These are phyloP conservation scores for Rousettus leschenaultii DNA, from an alignment of 2,113 vertebrate genomes.

Conservation along the genomic window DNA sequence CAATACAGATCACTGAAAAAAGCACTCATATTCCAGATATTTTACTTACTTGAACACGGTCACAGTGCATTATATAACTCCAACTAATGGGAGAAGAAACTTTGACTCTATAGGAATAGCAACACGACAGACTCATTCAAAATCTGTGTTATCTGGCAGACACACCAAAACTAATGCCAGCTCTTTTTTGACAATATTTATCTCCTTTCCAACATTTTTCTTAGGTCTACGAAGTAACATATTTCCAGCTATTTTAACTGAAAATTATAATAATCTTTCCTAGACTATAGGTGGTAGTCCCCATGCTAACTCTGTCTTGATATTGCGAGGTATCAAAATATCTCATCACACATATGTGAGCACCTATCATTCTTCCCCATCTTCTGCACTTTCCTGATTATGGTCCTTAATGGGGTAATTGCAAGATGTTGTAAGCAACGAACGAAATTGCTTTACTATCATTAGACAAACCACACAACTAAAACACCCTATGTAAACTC, in stretches of 20 bases:
- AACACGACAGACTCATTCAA: background rate
- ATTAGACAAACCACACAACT: conserved; percentile 19
- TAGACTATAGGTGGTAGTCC: background rate
- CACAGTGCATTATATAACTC: background rate
- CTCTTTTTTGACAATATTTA: background rate
- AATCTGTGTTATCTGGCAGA: background rate
- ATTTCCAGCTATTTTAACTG: background rate
- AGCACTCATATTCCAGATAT: background rate
- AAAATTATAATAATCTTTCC: background rate
- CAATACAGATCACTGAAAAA: background rate
- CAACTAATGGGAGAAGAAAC: background rate
- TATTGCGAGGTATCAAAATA: background rate
- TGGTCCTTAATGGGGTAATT: background rate
- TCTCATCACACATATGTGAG: background rate
- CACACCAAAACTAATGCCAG: background rate
- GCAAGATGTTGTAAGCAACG: background rate
- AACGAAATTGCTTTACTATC: background rate
- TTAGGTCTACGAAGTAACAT: background rate
- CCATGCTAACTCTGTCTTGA: background rate
- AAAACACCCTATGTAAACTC: background rate
- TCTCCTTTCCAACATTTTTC: background rate
- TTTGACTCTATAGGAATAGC: background rate
- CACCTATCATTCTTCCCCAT: background rate
- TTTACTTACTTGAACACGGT: background rate
- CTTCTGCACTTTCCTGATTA: background rate